Conservation (phyloP, 2,888 invertebrate species). For the Pristionchus arcanus region DNA sequence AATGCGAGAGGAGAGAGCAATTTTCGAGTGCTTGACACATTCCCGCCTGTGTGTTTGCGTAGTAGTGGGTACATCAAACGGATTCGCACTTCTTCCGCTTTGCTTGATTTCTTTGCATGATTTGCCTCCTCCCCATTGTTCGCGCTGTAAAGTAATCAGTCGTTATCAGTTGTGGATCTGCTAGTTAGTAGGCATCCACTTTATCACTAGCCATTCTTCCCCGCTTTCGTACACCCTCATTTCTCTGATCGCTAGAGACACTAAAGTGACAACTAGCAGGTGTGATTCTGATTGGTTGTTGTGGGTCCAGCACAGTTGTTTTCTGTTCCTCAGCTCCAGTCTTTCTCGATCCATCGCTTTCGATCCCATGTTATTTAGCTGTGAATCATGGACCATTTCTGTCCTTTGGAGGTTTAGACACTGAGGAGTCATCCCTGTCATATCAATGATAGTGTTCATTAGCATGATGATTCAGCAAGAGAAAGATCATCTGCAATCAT, state of each 20-base stretch:
- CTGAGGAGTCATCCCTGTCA: neutral
- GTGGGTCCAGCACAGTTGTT: neutral
- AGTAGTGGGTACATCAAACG: slow-evolving; percentile 45
- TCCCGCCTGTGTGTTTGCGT: neutral
- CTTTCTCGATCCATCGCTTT: neutral
- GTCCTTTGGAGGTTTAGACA: neutral
- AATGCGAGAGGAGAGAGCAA: neutral
- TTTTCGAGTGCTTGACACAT: slow-evolving; percentile 43
- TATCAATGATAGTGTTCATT: neutral
- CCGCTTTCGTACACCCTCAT: neutral
- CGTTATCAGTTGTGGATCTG: slow-evolving; percentile 31
- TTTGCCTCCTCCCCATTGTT: too few species aligned
- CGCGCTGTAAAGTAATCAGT: slow-evolving; percentile 34
- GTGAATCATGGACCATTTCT: neutral
- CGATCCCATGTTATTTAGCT: too few species aligned
- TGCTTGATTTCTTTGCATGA: neutral
- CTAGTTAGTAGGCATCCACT: neutral
- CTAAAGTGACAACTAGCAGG: neutral
- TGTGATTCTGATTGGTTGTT: neutral
- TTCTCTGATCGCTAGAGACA: too few species aligned
- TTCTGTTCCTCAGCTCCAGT: neutral
- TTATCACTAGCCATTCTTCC: slow-evolving; percentile 1
- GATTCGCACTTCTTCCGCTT: neutral
- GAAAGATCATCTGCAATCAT: too few species aligned
- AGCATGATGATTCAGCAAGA: neutral